A percentile compares a stretch with the other conserved stretches of the same genome.
These are phyloP conservation scores for Ephestia elutella DNA, from an alignment of 1,140 invertebrate genomes.

Conservation along the genomic window DNA sequence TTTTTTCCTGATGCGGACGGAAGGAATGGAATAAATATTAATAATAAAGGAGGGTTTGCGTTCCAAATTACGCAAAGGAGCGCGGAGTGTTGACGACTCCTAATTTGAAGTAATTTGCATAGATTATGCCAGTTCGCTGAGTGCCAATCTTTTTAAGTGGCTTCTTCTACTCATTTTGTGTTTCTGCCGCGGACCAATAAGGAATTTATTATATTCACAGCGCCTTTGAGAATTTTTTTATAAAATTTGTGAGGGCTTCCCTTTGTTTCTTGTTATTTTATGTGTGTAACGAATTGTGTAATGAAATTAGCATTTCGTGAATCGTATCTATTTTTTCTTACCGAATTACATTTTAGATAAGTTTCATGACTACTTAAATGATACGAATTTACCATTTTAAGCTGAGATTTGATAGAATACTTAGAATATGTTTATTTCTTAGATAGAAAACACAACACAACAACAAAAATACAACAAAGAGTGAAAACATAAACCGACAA, in stretches of 20 bases:
- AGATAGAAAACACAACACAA: no score
- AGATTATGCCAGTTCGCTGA: constrained; percentile 72
- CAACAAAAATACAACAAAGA: no score
- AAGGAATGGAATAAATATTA: constrained; percentile 71
- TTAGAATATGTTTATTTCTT: no score
- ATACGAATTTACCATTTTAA: no score
- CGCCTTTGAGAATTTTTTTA: constrained; percentile 39
- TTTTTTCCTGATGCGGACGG: constrained; percentile 54
- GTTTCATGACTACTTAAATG: no score
- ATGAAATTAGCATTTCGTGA: constrained; percentile 12
- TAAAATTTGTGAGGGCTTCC: constrained; percentile 23
- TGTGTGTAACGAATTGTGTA: constrained; percentile 5
- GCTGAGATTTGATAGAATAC: no score
- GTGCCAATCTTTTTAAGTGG: constrained; percentile 73
- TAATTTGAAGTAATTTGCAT: constrained; percentile 74
- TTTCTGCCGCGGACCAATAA: constrained; percentile 48
- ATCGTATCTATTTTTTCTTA: neutral
- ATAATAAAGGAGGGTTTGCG: constrained; percentile 71
- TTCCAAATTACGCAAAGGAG: constrained; percentile 61
- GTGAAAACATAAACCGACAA: no score
- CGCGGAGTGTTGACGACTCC: constrained; percentile 66
- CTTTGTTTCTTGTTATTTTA: neutral
- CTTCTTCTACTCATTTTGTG: constrained; percentile 65
- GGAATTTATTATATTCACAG: constrained; percentile 58
- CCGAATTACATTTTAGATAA: no score